Percentiles rank a stretch among this genome's conserved stretches.
Evolutionary conservation across 2,797 vertebrate genomes (phyloP).

Genomic region (Hirundo rustica): DNA sequence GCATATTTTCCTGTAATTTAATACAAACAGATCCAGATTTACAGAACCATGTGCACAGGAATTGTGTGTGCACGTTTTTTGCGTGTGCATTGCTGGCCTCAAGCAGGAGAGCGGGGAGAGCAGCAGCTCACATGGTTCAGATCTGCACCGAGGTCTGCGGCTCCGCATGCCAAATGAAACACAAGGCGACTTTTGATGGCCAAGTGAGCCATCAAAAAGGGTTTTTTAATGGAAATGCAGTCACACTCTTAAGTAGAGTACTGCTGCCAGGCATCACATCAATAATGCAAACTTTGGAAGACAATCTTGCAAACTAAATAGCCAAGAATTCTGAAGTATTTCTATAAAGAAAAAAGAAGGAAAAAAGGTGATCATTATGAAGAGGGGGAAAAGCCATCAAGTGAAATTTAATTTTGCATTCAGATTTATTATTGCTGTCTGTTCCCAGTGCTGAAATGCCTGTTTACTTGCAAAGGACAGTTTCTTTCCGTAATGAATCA

Average conservation of each 20-base stretch:
- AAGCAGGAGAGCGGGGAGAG: neutral
- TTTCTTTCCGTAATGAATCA: conserved; percentile 78
- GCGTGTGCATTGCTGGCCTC: neutral
- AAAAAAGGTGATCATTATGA: conserved; percentile 38
- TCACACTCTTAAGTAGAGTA: conserved; percentile 52
- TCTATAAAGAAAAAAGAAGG: conserved; percentile 9
- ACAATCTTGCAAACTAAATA: conserved; percentile 65
- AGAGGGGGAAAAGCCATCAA: conserved; percentile 4
- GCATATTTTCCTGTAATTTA: conserved; percentile 47
- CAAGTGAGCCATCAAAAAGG: conserved; percentile 59
- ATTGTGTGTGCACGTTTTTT: neutral
- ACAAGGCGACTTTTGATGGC: conserved; percentile 55
- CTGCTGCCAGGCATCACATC: conserved; percentile 64
- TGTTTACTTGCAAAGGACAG: conserved; percentile 75
- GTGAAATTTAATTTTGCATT: conserved; percentile 60
- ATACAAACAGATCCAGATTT: conserved; percentile 39
- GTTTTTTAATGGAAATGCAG: conserved; percentile 62
- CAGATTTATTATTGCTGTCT: conserved; percentile 55
- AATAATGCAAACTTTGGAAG: conserved; percentile 64
- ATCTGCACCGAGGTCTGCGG: neutral
- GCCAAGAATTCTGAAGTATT: conserved; percentile 56
- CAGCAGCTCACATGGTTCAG: neutral
- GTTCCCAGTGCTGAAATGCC: conserved; percentile 64
- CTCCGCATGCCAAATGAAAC: conserved; percentile 44
- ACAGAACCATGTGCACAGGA: neutral